These are phyloP conservation scores for Danaus chrysippus DNA, from an alignment of 2,888 invertebrate genomes.

Conservation along the genomic window DNA sequence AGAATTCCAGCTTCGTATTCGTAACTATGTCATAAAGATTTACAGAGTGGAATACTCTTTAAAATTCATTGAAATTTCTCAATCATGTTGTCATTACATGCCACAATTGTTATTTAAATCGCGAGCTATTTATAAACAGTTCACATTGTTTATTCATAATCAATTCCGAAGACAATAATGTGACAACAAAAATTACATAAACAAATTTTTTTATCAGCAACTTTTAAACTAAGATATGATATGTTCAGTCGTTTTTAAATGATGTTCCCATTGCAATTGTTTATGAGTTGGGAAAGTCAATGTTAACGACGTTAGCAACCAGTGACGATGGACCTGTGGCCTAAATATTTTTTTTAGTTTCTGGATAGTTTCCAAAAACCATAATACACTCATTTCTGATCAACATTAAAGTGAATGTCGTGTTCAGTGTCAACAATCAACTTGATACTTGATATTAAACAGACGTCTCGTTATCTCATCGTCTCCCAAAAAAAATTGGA, in stretches of 20 bases:
- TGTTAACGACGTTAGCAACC: constrained; percentile 70
- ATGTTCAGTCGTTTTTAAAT: constrained; percentile 46
- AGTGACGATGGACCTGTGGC: constrained; percentile 68
- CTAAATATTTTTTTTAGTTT: constrained; percentile 66
- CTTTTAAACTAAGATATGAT: constrained; percentile 31
- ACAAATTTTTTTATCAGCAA: neutral
- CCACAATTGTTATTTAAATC: constrained; percentile 7
- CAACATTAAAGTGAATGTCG: constrained; percentile 28
- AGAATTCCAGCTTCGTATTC: no score
- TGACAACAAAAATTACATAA: constrained; percentile 1
- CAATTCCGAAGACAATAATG: constrained; percentile 2
- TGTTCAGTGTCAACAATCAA: constrained; percentile 11
- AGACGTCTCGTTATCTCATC: constrained; percentile 11
- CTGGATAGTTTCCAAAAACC: constrained; percentile 68
- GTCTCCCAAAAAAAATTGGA: no score
- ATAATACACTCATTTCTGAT: constrained; percentile 59
- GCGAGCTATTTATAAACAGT: constrained; percentile 1
- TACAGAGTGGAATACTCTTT: no score
- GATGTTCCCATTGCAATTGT: constrained; percentile 60
- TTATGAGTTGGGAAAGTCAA: constrained; percentile 71
- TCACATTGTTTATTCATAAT: constrained; percentile 4
- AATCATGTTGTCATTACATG: neutral
- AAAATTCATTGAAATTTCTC: neutral
- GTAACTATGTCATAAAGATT: no score
- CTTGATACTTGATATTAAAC: neutral